These are phyloP conservation scores for Kradibia gibbosae DNA, from an alignment of 1,140 invertebrate genomes.

Conservation along the genomic window DNA sequence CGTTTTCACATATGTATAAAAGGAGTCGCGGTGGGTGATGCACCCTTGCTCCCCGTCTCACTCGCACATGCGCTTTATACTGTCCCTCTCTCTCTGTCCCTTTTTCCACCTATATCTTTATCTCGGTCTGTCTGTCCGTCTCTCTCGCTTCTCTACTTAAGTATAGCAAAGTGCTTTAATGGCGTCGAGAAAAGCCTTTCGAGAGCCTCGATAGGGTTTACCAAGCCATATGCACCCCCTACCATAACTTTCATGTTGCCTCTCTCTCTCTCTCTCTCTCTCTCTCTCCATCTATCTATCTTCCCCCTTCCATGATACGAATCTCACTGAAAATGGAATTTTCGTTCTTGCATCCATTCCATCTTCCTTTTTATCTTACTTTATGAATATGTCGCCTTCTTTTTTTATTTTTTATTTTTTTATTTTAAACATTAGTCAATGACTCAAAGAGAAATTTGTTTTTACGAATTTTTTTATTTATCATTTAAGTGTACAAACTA, in stretches of 20 bases:
- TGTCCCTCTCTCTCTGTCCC: not conserved
- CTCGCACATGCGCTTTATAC: not conserved
- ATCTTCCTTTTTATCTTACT: constrained; percentile 13
- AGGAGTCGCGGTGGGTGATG: constrained; percentile 49
- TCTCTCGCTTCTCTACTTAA: constrained; percentile 42
- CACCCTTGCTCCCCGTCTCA: not conserved
- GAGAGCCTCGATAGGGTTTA: constrained; percentile 51
- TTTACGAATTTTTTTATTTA: no score
- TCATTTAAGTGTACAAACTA: no score
- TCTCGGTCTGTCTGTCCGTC: not conserved
- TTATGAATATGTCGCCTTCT: constrained; percentile 36
- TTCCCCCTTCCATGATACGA: constrained; percentile 24
- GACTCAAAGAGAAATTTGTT: not conserved
- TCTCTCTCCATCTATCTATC: no score
- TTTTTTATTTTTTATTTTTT: not conserved
- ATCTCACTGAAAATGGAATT: constrained; percentile 38
- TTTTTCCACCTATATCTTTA: not conserved
- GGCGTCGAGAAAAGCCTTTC: constrained; percentile 49
- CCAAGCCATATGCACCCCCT: constrained; percentile 5
- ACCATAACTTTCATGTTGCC: no score
- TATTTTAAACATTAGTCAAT: not conserved
- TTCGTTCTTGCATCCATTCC: constrained; percentile 24
- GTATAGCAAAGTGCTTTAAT: constrained; percentile 53
- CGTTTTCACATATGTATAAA: constrained; percentile 61
- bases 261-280: constrained; percentile 11